phyloP scores from a whole-genome alignment of 2,888 invertebrate genomes.

The Sthenelais limicola region DNA sequence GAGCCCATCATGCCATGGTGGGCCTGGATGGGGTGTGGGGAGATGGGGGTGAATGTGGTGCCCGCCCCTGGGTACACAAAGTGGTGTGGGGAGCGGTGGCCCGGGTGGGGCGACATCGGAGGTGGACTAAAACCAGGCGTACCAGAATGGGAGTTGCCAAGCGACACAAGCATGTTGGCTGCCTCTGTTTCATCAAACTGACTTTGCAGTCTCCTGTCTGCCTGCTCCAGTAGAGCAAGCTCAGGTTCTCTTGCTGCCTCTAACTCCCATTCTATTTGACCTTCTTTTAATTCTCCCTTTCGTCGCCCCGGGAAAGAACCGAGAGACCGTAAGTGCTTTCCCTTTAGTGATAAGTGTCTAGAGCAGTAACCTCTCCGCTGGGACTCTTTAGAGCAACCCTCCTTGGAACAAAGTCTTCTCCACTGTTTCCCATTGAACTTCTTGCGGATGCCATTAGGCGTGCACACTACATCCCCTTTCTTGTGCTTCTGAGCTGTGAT shows the following conservation, averaged over 20 bases:
- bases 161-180: constrained; percentile 94
- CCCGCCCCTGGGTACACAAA: constrained; percentile 77
- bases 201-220: constrained; percentile 7
- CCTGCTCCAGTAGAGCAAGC: constrained; percentile 10
- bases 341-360: constrained; percentile 92
- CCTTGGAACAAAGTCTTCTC: constrained; percentile 96
- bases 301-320: constrained; percentile 61
- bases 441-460: constrained; percentile 95
- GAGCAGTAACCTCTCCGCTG: constrained; percentile 98
- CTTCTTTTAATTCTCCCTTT: constrained; percentile 69
- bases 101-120: constrained; percentile 45
- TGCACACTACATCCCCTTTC: constrained; percentile 96
- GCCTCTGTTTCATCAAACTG: constrained; percentile 90
- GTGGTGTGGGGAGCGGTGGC: constrained; percentile 55
- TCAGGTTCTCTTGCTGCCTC: constrained; percentile 88
- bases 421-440: constrained; percentile 99
- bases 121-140: constrained; percentile 84
- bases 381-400: constrained; percentile 96
- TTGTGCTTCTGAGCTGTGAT: constrained; percentile 68
- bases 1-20: constrained; percentile 56
- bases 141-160: constrained; percentile 93
- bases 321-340: constrained; percentile 73
- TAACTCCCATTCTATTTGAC: constrained; percentile 82
- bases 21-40: constrained; percentile 65
- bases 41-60: constrained; percentile 93